Conservation (phyloP, 2,113 vertebrate species). For the Hyaena hyaena region DNA sequence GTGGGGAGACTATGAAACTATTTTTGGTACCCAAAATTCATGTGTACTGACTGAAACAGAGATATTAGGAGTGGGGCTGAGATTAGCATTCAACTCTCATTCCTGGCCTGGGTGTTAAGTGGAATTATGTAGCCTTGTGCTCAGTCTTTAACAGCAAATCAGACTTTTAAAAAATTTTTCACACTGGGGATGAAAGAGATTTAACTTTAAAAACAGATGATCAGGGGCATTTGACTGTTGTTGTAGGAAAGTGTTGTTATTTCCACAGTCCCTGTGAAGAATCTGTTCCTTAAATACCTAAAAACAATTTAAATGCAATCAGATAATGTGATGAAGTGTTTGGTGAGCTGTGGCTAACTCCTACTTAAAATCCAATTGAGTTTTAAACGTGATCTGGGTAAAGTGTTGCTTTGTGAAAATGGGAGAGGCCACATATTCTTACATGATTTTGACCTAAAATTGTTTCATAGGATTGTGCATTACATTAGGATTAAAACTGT, state of each 20-base stretch:
- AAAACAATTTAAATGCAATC: slow-evolving; percentile 62
- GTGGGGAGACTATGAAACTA: neutral
- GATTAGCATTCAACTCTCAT: neutral
- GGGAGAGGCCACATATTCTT: neutral
- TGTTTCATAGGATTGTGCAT: neutral
- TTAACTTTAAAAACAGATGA: slow-evolving; percentile 54
- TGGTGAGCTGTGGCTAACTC: slow-evolving; percentile 54
- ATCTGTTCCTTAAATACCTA: slow-evolving; percentile 7
- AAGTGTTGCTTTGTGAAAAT: neutral
- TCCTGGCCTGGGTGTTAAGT: neutral
- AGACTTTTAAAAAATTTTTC: slow-evolving; percentile 5
- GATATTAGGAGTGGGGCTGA: neutral
- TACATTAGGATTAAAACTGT: neutral
- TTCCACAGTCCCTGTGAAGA: neutral
- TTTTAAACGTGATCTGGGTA: neutral
- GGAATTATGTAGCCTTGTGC: neutral
- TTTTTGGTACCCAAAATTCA: neutral
- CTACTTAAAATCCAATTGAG: slow-evolving; percentile 33
- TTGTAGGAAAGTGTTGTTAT: slow-evolving; percentile 30
- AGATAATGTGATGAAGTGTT: slow-evolving; percentile 59
- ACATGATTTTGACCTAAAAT: neutral
- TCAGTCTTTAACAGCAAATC: slow-evolving; percentile 17
- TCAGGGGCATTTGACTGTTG: neutral
- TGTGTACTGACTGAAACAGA: neutral
- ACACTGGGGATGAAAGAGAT: neutral